phyloP scores from a whole-genome alignment of 2,888 invertebrate species.

The Adela reaumurella region DNA sequence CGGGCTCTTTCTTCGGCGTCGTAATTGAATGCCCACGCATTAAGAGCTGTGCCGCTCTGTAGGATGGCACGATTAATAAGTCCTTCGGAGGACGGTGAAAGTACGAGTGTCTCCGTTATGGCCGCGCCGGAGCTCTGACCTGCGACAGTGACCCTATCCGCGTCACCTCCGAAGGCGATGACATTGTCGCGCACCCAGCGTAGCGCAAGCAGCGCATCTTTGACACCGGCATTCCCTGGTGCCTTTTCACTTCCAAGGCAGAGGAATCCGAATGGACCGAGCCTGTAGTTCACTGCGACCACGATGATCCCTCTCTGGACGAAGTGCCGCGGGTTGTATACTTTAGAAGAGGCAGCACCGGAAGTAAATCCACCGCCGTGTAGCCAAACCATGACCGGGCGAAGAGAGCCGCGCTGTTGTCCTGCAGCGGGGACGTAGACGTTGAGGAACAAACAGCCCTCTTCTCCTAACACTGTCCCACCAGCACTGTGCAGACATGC shows the following conservation, averaged over 20 bases:
- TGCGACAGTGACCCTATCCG: constrained; percentile 29
- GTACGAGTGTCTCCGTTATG: constrained; percentile 29
- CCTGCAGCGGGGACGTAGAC: constrained; percentile 50
- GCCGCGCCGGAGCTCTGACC: constrained; percentile 43
- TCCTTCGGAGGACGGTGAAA: constrained; percentile 26
- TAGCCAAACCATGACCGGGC: constrained; percentile 40
- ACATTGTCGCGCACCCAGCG: constrained; percentile 45
- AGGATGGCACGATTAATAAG: constrained; percentile 36
- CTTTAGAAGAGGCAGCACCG: constrained; percentile 11
- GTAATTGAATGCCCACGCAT: constrained; percentile 40
- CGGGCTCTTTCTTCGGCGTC: constrained; percentile 29
- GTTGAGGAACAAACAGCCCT: constrained; percentile 64
- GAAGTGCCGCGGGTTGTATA: constrained; percentile 26
- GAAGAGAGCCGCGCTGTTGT: constrained; percentile 21
- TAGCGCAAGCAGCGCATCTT: constrained; percentile 34
- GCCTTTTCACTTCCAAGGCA: constrained; percentile 29
- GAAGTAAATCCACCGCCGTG: constrained; percentile 19
- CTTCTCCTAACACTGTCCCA: constrained; percentile 22
- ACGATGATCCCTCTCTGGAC: constrained; percentile 30
- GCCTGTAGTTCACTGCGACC: constrained; percentile 35
- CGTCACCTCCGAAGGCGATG: constrained; percentile 38
- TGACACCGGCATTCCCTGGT: constrained; percentile 39
- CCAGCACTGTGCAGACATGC: constrained; percentile 23
- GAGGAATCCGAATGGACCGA: constrained; percentile 34
- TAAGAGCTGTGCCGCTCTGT: constrained; percentile 37